Percentiles rank a stretch among this genome's conserved stretches.
phyloP scores from a whole-genome alignment of 2,797 vertebrate species.

The Chaetophractus vellerosus region DNA sequence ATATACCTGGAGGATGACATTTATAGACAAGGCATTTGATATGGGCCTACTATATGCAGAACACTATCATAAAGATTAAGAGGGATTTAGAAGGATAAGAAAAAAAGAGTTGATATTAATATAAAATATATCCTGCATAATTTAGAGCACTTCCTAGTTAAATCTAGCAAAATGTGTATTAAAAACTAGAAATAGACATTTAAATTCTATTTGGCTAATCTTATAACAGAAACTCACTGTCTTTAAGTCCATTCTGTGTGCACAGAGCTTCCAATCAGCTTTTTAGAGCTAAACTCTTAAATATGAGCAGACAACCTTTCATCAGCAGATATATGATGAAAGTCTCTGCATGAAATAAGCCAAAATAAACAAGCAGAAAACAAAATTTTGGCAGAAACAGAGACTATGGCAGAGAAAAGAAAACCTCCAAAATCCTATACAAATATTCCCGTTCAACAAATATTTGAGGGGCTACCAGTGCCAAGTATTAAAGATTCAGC shows the following conservation, averaged over 20 bases:
- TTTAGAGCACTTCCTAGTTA: background rate
- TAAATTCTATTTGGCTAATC: background rate
- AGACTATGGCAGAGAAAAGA: background rate
- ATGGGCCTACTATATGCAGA: background rate
- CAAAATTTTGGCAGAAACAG: background rate
- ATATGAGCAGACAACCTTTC: slow-evolving; percentile 15
- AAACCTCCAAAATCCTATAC: background rate
- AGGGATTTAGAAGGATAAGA: background rate
- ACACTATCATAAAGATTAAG: background rate
- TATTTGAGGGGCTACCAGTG: background rate
- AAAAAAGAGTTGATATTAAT: slow-evolving; percentile 16
- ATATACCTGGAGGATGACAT: background rate
- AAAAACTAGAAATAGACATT: background rate
- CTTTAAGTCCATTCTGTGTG: background rate
- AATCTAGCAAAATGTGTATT: slow-evolving; percentile 7
- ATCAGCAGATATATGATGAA: background rate
- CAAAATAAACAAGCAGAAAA: background rate
- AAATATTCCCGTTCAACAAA: background rate
- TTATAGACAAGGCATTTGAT: slow-evolving; percentile 5
- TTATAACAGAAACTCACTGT: background rate
- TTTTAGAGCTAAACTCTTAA: background rate
- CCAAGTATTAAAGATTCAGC: background rate
- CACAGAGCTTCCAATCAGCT: background rate
- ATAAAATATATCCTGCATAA: background rate
- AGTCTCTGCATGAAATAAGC: background rate